Conservation (phyloP, 64 coral and sea anemone species). For the Stichodactyla helianthus region DNA sequence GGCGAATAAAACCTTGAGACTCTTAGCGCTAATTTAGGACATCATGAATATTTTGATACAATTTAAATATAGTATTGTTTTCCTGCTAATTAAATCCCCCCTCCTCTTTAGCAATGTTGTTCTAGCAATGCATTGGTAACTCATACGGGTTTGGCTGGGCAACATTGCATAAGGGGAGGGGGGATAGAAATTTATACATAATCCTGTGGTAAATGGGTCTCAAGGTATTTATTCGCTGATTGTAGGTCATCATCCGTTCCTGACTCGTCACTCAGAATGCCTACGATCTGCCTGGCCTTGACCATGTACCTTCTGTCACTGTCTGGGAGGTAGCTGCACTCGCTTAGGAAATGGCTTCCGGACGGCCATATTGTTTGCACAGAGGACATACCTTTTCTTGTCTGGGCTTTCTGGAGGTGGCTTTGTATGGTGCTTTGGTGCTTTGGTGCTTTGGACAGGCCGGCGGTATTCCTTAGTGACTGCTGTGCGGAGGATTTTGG, state of each 20-base stretch:
- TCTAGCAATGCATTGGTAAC: too few species aligned
- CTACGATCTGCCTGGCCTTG: conserved; percentile 51
- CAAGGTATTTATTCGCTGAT: too few species aligned
- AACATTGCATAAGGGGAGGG: too few species aligned
- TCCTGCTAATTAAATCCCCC: too few species aligned
- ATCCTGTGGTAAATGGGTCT: too few species aligned
- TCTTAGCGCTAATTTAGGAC: too few species aligned
- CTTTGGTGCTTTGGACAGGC: background rate
- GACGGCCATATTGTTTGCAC: conserved; percentile 21
- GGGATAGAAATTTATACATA: too few species aligned
- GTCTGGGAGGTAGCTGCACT: conserved; percentile 34
- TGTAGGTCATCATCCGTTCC: background rate
- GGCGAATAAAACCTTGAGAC: too few species aligned
- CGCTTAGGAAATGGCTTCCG: conserved; percentile 40
- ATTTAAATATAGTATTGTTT: too few species aligned
- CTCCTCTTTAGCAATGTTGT: too few species aligned
- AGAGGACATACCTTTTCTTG: conserved; percentile 14
- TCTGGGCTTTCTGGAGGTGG: background rate
- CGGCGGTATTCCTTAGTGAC: background rate
- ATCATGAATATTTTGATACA: too few species aligned
- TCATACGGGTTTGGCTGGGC: too few species aligned
- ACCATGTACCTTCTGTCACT: conserved; percentile 25
- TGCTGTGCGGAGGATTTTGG: conserved; percentile 24
- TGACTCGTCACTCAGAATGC: conserved; percentile 13
- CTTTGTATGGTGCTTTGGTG: background rate